phyloP scores from a whole-genome alignment of 1,140 invertebrate genomes.

The Apis florea region DNA sequence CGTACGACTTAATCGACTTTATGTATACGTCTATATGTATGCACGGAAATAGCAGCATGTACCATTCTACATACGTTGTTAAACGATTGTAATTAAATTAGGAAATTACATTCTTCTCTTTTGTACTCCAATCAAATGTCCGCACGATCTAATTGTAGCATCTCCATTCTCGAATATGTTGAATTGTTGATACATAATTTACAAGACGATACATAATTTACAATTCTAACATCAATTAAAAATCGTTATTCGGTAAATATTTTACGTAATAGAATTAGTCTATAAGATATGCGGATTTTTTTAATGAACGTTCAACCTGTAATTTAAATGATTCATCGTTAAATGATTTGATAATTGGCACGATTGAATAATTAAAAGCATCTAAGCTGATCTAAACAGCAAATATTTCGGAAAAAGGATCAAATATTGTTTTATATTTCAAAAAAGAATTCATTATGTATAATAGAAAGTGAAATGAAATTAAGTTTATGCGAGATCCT shows the following conservation, averaged over 20 bases:
- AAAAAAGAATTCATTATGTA: background rate
- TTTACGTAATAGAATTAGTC: background rate
- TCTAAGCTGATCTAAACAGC: background rate
- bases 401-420: background rate
- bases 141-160: conserved; percentile 53
- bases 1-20: conserved; percentile 58
- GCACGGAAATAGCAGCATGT: conserved; percentile 57
- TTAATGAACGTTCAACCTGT: background rate
- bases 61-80: conserved; percentile 43
- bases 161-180: conserved; percentile 13
- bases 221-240: background rate
- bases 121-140: conserved; percentile 53
- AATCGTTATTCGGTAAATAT: background rate
- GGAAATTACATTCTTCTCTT: conserved; percentile 62
- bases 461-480: background rate
- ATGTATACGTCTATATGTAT: conserved; percentile 45
- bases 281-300: no score
- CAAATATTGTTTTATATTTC: background rate
- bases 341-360: background rate
- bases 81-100: conserved; percentile 63
- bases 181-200: conserved; percentile 31
- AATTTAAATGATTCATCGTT: background rate
- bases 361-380: background rate
- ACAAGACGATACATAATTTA: background rate
- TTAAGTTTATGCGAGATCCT: no score